A percentile compares a stretch with the other conserved stretches of the same genome.
phyloP scores from a whole-genome alignment of 2,888 invertebrate genomes.

The Thalpophila matura region DNA sequence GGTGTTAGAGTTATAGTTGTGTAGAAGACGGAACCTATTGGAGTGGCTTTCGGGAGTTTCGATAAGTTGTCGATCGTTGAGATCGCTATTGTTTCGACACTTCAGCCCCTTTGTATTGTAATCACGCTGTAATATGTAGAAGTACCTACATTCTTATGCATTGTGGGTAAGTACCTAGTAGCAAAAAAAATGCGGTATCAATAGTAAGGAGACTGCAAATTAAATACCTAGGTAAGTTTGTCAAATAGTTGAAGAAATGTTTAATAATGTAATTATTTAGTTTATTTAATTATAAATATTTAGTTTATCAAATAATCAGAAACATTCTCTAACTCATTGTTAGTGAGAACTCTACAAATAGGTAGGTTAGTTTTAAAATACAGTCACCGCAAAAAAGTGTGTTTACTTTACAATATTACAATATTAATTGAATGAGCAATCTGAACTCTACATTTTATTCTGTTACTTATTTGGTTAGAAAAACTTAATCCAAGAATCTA shows the following conservation, averaged over 20 bases:
- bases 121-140: constrained; percentile 55
- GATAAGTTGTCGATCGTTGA: constrained; percentile 72
- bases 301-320: no score
- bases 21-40: constrained; percentile 67
- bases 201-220: not conserved
- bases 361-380: no score
- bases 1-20: constrained; percentile 36
- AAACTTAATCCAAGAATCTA: no score
- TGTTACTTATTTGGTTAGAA: not conserved
- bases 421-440: constrained; percentile 3
- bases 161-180: constrained; percentile 13
- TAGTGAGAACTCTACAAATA: no score
- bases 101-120: constrained; percentile 74
- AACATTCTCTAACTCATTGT: no score
- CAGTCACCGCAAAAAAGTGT: no score
- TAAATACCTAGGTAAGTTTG: no score
- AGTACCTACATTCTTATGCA: constrained; percentile 44
- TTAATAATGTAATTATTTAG: no score
- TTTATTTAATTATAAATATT: no score
- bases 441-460: not conserved
- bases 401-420: no score
- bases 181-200: not conserved
- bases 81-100: constrained; percentile 81
- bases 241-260: no score
- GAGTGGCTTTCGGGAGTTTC: constrained; percentile 76